A percentile compares a stretch with the other conserved stretches of the same genome.
phyloP scores from a whole-genome alignment of 1,140 invertebrate genomes.

The Drosophila willistoni region DNA sequence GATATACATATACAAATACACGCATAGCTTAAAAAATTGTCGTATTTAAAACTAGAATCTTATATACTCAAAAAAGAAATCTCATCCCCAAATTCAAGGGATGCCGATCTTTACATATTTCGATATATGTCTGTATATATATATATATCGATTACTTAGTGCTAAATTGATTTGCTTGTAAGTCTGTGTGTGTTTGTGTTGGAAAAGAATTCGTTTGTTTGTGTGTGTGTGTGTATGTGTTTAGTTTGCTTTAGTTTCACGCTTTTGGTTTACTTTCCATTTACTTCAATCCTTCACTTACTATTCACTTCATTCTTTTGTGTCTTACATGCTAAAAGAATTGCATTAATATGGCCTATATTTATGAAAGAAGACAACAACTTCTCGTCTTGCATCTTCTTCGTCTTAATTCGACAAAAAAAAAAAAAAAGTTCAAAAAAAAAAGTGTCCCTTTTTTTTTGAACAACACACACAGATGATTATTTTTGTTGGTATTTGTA shows the following conservation, averaged over 20 bases:
- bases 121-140: slow-evolving; percentile 8
- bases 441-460: neutral
- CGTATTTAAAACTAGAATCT: slow-evolving; percentile 41
- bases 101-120: slow-evolving; percentile 16
- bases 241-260: slow-evolving; percentile 17
- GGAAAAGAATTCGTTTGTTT: slow-evolving; percentile 5
- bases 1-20: slow-evolving; percentile 67
- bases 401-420: slow-evolving; percentile 7
- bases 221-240: neutral
- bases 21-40: slow-evolving; percentile 19
- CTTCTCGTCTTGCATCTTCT: neutral
- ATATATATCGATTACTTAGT: slow-evolving; percentile 19
- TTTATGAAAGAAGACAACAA: slow-evolving; percentile 37
- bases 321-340: slow-evolving; percentile 61
- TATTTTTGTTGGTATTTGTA: slow-evolving; percentile 13
- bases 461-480: slow-evolving; percentile 2
- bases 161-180: slow-evolving; percentile 22
- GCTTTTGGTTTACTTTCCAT: neutral
- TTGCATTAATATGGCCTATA: slow-evolving; percentile 80
- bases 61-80: slow-evolving; percentile 36
- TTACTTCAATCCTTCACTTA: slow-evolving; percentile 10
- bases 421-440: slow-evolving; percentile 23
- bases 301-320: slow-evolving; percentile 41
- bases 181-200: slow-evolving; percentile 21
- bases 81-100: neutral